Base-by-base conservation (phyloP, 2,888 invertebrate genomes). In the Agonopterix heracliana region DNA sequence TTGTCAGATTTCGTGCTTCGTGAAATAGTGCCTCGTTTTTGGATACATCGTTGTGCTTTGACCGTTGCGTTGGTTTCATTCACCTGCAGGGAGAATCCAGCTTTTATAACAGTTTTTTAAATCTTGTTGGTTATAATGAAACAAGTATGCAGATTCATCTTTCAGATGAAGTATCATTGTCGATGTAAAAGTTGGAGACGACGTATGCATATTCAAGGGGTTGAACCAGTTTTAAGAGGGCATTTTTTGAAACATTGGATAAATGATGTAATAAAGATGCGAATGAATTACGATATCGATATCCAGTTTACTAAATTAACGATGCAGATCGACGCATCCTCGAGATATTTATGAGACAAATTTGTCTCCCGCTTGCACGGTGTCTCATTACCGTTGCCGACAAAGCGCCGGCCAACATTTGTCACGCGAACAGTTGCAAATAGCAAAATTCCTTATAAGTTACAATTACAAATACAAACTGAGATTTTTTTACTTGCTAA, bases 301-400 rank as follows among this genome's bases (percentile, higher is more conserved):
- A 80, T 76, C 70, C 67, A 75, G 63, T 68, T 66, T 68, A 69
- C 72, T 81, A 77, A 80, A 83, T 81, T 82, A 82, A 80, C 73
- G 72, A 74, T 69, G 73, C 76, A 75, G 76, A 82, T 84, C 81
- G 78, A 77, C 75, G 78, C 78, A 75, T 78, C 79, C 68, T 66
- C 55, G 67, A 68, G 77, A 81, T 79, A 86, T 85, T 86, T 86
- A 83, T 82, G 83, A 71, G 75, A 71, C 77, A 74, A 84, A 87
- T 86, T 86, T 86, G 84, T 86, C 82, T 75, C 73, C 64, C 66
- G 67, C 66, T 71, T 68, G 75, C 71, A 58, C 68, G 66, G 72
- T 63, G 79, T 78, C 81, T 83, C 81, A 85, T 86, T 86, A 83
- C 70, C 51, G 68, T 56, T 57, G 77, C 86, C 86, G 86, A 84